Evolutionary conservation across 2,113 vertebrate species (phyloP), one percentile per base, ranked within the genome.

Genomic region (Myiozetetes cayanensis): DNA sequence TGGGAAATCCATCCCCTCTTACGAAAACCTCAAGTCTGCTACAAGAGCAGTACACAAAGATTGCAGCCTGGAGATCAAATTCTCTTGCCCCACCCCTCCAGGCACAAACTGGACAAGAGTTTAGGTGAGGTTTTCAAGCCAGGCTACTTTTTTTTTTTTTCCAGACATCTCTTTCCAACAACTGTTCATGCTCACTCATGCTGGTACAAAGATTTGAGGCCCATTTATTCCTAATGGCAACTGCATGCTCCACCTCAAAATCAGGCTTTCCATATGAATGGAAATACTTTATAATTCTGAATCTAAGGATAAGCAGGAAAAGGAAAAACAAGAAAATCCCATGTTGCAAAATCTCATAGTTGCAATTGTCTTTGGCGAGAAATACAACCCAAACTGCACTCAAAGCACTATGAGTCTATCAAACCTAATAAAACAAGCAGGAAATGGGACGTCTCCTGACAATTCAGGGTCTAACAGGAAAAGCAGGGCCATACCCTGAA

Each of bases 391-490:
- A 78, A 90, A 96, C 81, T 68, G 43, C 63, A 56, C 87, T 96
- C 37, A 59, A 93, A 95, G 70, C 81, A 71, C 46, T 80, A 22
- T 0, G 1, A 21, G 53, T 49, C 76, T 90, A 52, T 80, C 66
- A 79, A 71, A n/a, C 15, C 67, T 85, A 75, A 89, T 91, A 85
- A 95, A 85, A 86, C 30, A 72, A 92, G 67, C 50, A 85, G 87
- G 79, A 96, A 96, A 92, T 39, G 44, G 63, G 37, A 89, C 65
- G 37, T 76, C 55, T 63, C 85, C 55, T 80, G 82, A 50, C 58
- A 74, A 37, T 76, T 83, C 63, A 88, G 35, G 58, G 67, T 77
- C 58, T 68, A 74, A 74, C 16, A 80, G 44, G 72, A 84, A 84
- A 92, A 90, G 44, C 2, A 5, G 47, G 61, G 44, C 68, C 12